Percentiles rank a stretch among this genome's conserved stretches.
Evolutionary conservation across 2,888 invertebrate species (phyloP).

Genomic region (Empis stercorea): DNA sequence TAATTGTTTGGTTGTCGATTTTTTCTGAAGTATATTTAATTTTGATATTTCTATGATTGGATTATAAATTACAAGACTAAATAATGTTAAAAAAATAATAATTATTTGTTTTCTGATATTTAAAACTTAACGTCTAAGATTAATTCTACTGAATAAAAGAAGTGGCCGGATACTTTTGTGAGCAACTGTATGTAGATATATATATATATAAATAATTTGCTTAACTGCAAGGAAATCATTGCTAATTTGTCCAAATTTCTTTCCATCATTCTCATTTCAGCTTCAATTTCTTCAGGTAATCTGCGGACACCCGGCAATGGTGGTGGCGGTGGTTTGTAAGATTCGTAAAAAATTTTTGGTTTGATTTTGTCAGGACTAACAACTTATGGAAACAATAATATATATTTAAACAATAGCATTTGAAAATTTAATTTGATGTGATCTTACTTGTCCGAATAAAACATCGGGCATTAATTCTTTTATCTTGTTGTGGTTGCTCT

Average conservation of each 20-base stretch:
- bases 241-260: conserved; percentile 60
- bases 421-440: not conserved
- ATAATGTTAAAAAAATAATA: too few relatives aligned
- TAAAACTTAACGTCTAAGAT: too few relatives aligned
- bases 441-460: conserved; percentile 31
- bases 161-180: too few relatives aligned
- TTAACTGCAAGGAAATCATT: conserved; percentile 56
- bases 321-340: conserved; percentile 54
- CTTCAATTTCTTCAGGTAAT: conserved; percentile 68
- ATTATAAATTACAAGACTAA: too few relatives aligned
- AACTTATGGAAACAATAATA: conserved; percentile 19
- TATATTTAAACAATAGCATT: not conserved
- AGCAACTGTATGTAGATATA: too few relatives aligned
- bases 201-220: not conserved
- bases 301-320: conserved; percentile 52
- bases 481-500: conserved; percentile 59
- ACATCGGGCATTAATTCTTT: conserved; percentile 27
- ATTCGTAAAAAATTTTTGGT: conserved; percentile 47
- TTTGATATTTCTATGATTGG: too few relatives aligned
- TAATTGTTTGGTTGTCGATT: too few relatives aligned
- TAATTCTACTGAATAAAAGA: too few relatives aligned
- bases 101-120: too few relatives aligned
- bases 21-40: too few relatives aligned
- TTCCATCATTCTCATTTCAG: conserved; percentile 60
- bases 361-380: conserved; percentile 40